A percentile compares a stretch with the other conserved stretches of the same genome.
Evolutionary conservation across 2,888 invertebrate species (phyloP).

Genomic region (Exephanes ischioxanthus): DNA sequence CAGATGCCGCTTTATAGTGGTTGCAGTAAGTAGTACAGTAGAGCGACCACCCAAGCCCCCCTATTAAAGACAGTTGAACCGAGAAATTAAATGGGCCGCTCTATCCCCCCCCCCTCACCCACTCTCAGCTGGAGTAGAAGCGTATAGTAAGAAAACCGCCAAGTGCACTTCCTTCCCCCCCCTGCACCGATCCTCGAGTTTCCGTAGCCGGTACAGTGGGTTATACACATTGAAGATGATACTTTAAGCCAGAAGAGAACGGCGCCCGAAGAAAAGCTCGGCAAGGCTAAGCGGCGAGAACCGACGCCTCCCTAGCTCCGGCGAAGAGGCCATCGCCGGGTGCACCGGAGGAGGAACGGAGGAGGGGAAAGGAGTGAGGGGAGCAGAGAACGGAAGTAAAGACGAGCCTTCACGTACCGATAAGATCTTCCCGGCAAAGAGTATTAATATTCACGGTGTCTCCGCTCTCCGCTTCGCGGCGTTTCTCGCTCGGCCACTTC

Average conservation of each 20-base stretch:
- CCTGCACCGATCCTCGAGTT: not conserved
- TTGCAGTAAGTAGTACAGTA: slow-evolving; percentile 1
- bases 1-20: not conserved
- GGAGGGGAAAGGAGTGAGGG: not conserved
- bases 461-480: slow-evolving; percentile 35
- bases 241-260: slow-evolving; percentile 38
- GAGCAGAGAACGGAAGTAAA: slow-evolving; percentile 73
- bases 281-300: slow-evolving; percentile 39
- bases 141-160: slow-evolving; percentile 12
- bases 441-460: slow-evolving; percentile 82
- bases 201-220: not conserved
- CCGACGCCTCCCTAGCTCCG: slow-evolving; percentile 27
- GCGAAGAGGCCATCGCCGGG: slow-evolving; percentile 54
- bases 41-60: slow-evolving; percentile 35
- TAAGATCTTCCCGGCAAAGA: slow-evolving; percentile 79
- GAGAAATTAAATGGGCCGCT: slow-evolving; percentile 36
- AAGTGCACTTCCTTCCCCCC: slow-evolving; percentile 39
- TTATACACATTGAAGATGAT: slow-evolving; percentile 14
- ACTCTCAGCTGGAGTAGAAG: not conserved
- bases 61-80: slow-evolving; percentile 40
- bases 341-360: not conserved
- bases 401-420: slow-evolving; percentile 76
- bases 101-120: not conserved
- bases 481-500: slow-evolving; percentile 47
- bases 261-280: slow-evolving; percentile 24